These are phyloP conservation scores for Lycocerus yunnanus DNA, from an alignment of 2,888 invertebrate genomes.

Conservation along the genomic window DNA sequence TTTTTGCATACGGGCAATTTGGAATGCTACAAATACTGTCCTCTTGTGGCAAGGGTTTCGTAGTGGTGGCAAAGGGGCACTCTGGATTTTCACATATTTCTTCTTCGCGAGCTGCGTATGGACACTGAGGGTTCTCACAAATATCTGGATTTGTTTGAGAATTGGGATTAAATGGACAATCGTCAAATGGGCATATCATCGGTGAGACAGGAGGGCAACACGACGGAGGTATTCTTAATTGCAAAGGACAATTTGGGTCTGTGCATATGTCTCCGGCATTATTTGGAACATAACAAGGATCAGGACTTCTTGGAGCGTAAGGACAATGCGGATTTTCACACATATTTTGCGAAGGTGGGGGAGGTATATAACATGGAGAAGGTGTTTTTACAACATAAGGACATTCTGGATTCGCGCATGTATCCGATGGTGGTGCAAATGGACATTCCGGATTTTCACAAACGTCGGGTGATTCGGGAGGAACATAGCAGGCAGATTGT, in stretches of 20 bases:
- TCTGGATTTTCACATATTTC: not conserved
- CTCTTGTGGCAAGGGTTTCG: not conserved
- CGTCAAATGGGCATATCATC: not conserved
- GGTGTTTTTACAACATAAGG: conserved; percentile 21
- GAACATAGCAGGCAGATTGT: not conserved
- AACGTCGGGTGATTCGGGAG: not conserved
- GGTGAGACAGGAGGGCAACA: not conserved
- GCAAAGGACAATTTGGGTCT: not conserved
- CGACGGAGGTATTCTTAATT: not conserved
- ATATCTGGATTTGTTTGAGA: not conserved
- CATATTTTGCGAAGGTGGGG: conserved; percentile 21
- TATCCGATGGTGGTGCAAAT: not conserved
- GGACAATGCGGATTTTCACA: conserved; percentile 36
- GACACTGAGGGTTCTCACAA: not conserved
- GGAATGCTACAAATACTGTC: not conserved
- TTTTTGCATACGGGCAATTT: not conserved
- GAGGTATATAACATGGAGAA: not conserved
- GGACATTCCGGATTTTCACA: conserved; percentile 25
- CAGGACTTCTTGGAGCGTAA: conserved; percentile 1
- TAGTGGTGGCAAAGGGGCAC: not conserved
- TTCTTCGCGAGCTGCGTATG: not conserved
- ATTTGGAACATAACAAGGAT: not conserved
- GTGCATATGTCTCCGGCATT: not conserved
- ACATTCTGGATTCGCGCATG: conserved; percentile 32
- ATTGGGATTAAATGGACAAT: not conserved